phyloP scores from a whole-genome alignment of 2,797 vertebrate genomes.

The Phoxinus dragarum region DNA sequence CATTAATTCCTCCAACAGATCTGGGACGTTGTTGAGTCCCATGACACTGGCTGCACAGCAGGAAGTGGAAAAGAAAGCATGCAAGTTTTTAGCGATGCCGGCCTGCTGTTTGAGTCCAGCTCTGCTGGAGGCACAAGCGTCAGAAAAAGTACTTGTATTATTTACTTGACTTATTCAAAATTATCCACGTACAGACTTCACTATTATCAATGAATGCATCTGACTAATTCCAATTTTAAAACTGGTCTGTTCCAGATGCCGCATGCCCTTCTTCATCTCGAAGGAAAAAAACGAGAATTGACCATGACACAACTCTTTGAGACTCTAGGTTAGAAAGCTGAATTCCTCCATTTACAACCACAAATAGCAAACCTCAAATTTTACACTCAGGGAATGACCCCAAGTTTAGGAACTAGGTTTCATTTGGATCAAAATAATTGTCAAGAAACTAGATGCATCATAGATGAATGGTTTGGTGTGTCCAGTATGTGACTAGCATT shows the following conservation, averaged over 20 bases:
- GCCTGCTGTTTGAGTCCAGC: constrained; percentile 73
- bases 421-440: background rate
- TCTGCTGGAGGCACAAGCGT: constrained; percentile 55
- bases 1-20: constrained; percentile 67
- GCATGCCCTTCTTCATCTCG: background rate
- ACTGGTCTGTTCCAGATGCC: constrained; percentile 5
- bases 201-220: background rate
- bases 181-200: background rate
- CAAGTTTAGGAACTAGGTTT: background rate
- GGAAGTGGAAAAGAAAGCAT: constrained; percentile 77
- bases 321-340: background rate
- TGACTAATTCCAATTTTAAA: background rate
- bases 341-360: background rate
- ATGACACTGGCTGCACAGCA: constrained; percentile 79
- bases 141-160: constrained; percentile 56
- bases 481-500: background rate
- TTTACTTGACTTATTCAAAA: background rate
- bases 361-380: background rate
- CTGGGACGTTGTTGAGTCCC: constrained; percentile 79
- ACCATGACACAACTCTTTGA: background rate
- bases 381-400: background rate
- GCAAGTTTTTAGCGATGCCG: constrained; percentile 79
- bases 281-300: constrained; percentile 15
- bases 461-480: background rate
- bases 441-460: background rate